Conservation (phyloP, 2,797 vertebrate species). For the Cichlasoma orientale region DNA sequence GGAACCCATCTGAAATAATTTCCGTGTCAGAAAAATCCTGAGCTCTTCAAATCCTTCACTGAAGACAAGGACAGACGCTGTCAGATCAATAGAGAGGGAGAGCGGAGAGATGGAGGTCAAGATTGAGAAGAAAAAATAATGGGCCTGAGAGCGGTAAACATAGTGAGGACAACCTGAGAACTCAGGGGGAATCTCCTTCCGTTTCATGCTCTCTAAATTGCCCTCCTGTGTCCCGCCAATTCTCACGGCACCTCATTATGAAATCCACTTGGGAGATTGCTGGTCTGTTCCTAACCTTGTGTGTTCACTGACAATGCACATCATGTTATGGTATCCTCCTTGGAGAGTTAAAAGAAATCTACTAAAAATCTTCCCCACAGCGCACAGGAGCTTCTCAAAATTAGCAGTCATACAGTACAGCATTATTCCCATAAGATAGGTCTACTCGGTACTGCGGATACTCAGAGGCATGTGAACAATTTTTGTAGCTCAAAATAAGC, state of each 20-base stretch:
- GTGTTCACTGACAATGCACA: conserved; percentile 21
- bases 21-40: conserved; percentile 39
- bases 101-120: conserved; percentile 8
- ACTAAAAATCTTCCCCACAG: background rate
- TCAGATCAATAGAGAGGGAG: conserved; percentile 44
- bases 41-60: conserved; percentile 25
- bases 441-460: background rate
- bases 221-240: conserved; percentile 53
- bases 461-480: background rate
- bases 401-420: background rate
- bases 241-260: conserved; percentile 72
- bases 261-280: conserved; percentile 54
- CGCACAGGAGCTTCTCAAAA: background rate
- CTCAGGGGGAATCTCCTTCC: conserved; percentile 59
- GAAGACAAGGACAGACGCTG: conserved; percentile 29
- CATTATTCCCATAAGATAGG: background rate
- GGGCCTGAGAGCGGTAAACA: conserved; percentile 18
- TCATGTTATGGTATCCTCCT: conserved; percentile 13
- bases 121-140: conserved; percentile 38
- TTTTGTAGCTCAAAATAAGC: background rate
- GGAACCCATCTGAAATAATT: conserved; percentile 44
- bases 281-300: conserved; percentile 40
- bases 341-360: background rate
- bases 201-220: conserved; percentile 58
- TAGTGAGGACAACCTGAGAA: conserved; percentile 16